Evolutionary conservation across 2,888 invertebrate species (phyloP).

Genomic region (Limnephilus marmoratus): DNA sequence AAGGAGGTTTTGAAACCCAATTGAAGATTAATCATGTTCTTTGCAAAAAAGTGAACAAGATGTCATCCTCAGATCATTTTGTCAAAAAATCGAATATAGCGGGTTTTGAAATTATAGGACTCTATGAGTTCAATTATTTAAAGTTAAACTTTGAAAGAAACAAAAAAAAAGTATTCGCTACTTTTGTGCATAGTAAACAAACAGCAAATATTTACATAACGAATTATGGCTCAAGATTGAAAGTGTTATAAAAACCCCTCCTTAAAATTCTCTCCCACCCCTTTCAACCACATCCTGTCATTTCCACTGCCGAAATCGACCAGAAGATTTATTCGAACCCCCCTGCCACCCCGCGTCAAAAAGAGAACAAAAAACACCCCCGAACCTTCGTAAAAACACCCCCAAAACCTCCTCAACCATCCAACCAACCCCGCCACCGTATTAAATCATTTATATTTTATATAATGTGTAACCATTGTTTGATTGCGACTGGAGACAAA

Average conservation of each 20-base stretch:
- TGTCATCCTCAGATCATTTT: too few relatives aligned
- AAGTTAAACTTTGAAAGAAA: too few relatives aligned
- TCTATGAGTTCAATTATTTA: too few relatives aligned
- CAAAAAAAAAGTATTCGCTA: too few relatives aligned
- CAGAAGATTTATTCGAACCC: constrained; percentile 64
- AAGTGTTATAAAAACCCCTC: constrained; percentile 47
- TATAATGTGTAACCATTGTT: constrained; percentile 66
- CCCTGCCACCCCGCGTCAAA: constrained; percentile 38
- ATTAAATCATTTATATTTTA: constrained; percentile 65
- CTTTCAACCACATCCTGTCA: constrained; percentile 63
- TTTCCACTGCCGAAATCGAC: constrained; percentile 64
- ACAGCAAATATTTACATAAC: neutral
- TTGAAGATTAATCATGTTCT: too few relatives aligned
- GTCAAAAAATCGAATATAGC: too few relatives aligned
- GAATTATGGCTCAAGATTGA: neutral
- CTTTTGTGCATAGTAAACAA: too few relatives aligned
- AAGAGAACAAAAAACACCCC: constrained; percentile 56
- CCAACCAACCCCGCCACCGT: constrained; percentile 54
- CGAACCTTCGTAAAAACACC: constrained; percentile 2
- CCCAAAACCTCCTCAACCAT: neutral
- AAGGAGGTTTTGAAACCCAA: too few relatives aligned
- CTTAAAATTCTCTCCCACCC: constrained; percentile 32
- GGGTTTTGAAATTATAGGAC: too few relatives aligned
- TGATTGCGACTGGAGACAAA: constrained; percentile 62
- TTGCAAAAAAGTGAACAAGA: too few relatives aligned